Conservation (phyloP, 2,888 invertebrate species). For the Branchipolynoe longqiensis region DNA sequence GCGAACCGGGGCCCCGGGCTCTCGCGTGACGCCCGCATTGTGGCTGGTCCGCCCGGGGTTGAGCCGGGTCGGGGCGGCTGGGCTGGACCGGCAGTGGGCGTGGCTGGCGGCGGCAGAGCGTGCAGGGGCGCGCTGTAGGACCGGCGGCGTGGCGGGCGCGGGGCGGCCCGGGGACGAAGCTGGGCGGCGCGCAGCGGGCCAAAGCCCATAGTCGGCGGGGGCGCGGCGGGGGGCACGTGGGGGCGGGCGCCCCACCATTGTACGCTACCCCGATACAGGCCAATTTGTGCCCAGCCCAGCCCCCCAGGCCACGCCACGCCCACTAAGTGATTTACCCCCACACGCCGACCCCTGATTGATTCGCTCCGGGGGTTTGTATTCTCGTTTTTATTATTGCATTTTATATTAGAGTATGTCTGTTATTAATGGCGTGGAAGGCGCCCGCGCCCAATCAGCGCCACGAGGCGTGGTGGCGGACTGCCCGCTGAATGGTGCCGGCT, state of each 20-base stretch:
- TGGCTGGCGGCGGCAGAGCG: conserved; percentile 5
- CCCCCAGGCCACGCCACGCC: background rate
- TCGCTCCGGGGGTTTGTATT: background rate
- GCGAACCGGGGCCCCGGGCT: no score
- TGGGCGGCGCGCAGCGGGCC: conserved; percentile 8
- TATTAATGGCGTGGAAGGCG: no score
- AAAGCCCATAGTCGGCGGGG: conserved; percentile 25
- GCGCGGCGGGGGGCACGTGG: background rate
- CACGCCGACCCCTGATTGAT: background rate
- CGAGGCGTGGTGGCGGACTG: background rate
- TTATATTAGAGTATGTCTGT: no score
- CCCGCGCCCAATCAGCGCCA: no score
- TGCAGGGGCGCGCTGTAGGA: background rate
- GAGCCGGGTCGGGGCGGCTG: background rate
- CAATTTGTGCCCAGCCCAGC: conserved; percentile 32
- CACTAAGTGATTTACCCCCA: conserved; percentile 40
- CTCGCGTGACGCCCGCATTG: conserved; percentile 32
- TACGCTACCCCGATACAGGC: conserved; percentile 20
- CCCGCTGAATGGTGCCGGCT: background rate
- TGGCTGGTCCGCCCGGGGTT: background rate
- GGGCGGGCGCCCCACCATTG: background rate
- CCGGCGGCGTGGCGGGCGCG: conserved; percentile 26
- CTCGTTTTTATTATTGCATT: background rate
- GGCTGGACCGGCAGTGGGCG: conserved; percentile 29
- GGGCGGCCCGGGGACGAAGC: no score